phyloP scores from a whole-genome alignment of 2,888 invertebrate genomes.

The Adela reaumurella region DNA sequence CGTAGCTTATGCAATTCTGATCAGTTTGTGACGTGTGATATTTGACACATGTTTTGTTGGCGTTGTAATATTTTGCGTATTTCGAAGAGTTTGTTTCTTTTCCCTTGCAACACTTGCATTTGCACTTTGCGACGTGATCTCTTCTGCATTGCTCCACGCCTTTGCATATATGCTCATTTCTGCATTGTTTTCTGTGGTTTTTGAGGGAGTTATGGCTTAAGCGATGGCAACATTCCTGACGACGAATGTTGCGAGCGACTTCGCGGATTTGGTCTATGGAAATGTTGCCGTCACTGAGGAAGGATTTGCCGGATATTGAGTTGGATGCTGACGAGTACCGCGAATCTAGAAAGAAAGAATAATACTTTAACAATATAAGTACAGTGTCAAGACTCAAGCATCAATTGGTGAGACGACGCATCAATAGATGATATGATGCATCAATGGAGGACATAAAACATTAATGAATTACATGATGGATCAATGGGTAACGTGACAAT shows the following conservation, averaged over 20 bases:
- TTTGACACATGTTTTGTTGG: slow-evolving; percentile 40
- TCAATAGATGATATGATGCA: no score
- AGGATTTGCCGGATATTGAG: slow-evolving; percentile 52
- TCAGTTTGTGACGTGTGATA: slow-evolving; percentile 30
- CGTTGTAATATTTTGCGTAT: slow-evolving; percentile 46
- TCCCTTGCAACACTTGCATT: slow-evolving; percentile 39
- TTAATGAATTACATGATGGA: no score
- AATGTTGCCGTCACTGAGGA: slow-evolving; percentile 52
- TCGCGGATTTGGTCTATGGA: slow-evolving; percentile 67
- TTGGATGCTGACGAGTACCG: slow-evolving; percentile 29
- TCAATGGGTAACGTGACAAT: no score
- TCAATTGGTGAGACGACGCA: no score
- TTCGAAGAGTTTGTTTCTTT: slow-evolving; percentile 29
- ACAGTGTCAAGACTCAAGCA: no score
- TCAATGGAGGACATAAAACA: not conserved
- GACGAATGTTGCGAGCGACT: slow-evolving; percentile 75
- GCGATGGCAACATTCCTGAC: slow-evolving; percentile 67
- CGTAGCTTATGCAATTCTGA: no score
- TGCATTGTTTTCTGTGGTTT: slow-evolving; percentile 43
- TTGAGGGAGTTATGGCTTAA: slow-evolving; percentile 47
- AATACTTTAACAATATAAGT: no score
- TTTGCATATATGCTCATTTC: no score
- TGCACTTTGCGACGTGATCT: no score
- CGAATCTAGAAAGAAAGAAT: slow-evolving; percentile 29
- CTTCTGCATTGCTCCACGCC: slow-evolving; percentile 6